Conservation (phyloP, 2,888 invertebrate species). For the Crocallis elinguaria region DNA sequence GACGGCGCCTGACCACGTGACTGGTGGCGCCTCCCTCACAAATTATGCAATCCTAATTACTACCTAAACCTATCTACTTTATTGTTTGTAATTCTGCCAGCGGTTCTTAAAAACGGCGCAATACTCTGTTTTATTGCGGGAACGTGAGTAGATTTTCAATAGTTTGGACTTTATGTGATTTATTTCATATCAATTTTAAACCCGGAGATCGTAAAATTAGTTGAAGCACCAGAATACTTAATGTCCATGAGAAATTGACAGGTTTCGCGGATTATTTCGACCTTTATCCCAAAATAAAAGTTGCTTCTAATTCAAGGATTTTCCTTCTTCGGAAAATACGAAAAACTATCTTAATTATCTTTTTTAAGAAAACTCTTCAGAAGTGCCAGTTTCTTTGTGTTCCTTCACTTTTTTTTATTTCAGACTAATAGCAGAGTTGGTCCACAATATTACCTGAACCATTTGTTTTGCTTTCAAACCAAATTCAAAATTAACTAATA, state of each 20-base stretch:
- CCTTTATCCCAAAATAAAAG: constrained; percentile 9
- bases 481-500: too few species aligned
- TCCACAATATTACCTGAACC: too few species aligned
- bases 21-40: constrained; percentile 28
- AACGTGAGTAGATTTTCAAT: constrained; percentile 18
- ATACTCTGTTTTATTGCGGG: constrained; percentile 17
- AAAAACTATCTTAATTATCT: not conserved
- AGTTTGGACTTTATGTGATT: constrained; percentile 11
- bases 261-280: constrained; percentile 25
- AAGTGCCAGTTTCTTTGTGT: too few species aligned
- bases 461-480: too few species aligned
- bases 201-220: constrained; percentile 26
- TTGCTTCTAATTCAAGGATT: not conserved
- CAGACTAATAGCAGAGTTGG: too few species aligned
- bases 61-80: constrained; percentile 34
- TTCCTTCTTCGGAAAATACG: not conserved
- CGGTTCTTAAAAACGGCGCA: constrained; percentile 15
- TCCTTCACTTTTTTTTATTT: too few species aligned
- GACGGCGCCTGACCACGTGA: constrained; percentile 44
- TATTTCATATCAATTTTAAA: constrained; percentile 23
- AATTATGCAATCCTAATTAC: constrained; percentile 49
- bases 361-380: too few species aligned
- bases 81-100: constrained; percentile 33
- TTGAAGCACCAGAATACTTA: constrained; percentile 27
- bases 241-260: constrained; percentile 7